Percentiles rank a stretch among this genome's conserved stretches.
Conservation (phyloP, 2,888 invertebrate species). For the Sphaeridia pumilis region DNA sequence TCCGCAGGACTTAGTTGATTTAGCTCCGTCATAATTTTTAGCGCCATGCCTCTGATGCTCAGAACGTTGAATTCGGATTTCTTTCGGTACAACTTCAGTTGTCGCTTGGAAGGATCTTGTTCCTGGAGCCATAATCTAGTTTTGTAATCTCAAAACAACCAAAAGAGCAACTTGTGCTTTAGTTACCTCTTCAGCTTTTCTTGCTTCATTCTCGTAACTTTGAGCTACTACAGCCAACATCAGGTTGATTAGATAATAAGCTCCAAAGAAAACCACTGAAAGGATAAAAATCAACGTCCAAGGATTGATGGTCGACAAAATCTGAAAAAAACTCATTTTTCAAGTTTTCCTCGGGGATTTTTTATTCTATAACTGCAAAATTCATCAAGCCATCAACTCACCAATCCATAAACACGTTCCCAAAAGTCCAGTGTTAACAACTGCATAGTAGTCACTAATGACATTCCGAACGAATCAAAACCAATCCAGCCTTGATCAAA, state of each 20-base stretch:
- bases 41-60: too few relatives aligned
- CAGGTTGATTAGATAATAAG: slow-evolving; percentile 92
- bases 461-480: slow-evolving; percentile 95
- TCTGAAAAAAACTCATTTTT: too few relatives aligned
- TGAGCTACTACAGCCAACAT: slow-evolving; percentile 95
- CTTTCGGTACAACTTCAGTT: too few relatives aligned
- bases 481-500: slow-evolving; percentile 94
- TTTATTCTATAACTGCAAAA: too few relatives aligned
- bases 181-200: slow-evolving; percentile 66
- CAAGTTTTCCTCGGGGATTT: too few relatives aligned
- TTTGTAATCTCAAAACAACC: too few relatives aligned
- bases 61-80: too few relatives aligned
- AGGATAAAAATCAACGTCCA: slow-evolving; percentile 93
- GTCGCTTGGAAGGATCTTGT: too few relatives aligned
- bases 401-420: slow-evolving; percentile 97
- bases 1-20: too few relatives aligned
- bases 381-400: slow-evolving; percentile 39
- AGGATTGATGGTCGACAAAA: slow-evolving; percentile 82
- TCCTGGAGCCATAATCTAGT: too few relatives aligned
- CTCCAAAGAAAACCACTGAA: slow-evolving; percentile 92
- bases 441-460: slow-evolving; percentile 92
- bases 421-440: slow-evolving; percentile 93
- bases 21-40: too few relatives aligned
- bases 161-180: too few relatives aligned
- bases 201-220: slow-evolving; percentile 90